These are phyloP conservation scores for Champsocephalus esox DNA, from an alignment of 2,797 vertebrate species.

Conservation along the genomic window DNA sequence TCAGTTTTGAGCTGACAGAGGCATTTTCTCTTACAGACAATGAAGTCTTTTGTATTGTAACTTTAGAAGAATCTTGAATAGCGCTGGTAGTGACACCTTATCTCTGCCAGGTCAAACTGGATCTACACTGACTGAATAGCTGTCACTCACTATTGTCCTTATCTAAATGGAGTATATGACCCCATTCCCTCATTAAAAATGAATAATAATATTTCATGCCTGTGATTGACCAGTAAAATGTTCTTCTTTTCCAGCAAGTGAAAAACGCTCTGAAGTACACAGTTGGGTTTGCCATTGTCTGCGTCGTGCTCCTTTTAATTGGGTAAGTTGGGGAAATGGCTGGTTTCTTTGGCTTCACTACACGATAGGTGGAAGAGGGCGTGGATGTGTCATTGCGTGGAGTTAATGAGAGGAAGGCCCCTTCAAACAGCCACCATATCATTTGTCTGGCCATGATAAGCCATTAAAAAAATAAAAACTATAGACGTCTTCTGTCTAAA, in stretches of 20 bases:
- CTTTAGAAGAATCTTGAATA: constrained; percentile 75
- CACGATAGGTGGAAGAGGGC: constrained; percentile 43
- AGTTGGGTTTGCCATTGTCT: constrained; percentile 92
- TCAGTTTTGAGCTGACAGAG: constrained; percentile 78
- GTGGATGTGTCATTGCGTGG: constrained; percentile 59
- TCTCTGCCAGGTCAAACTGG: constrained; percentile 65
- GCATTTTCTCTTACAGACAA: constrained; percentile 71
- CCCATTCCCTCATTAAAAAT: constrained; percentile 44
- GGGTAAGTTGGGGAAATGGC: constrained; percentile 86
- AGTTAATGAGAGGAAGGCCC: constrained; percentile 62
- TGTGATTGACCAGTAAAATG: constrained; percentile 65
- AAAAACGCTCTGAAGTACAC: constrained; percentile 96
- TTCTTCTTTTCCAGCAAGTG: constrained; percentile 90
- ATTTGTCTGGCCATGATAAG: constrained; percentile 52
- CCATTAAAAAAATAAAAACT: constrained; percentile 26
- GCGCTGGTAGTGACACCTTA: constrained; percentile 62
- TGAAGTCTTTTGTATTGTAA: constrained; percentile 73
- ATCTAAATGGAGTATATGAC: constrained; percentile 61
- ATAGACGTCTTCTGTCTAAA: constrained; percentile 12
- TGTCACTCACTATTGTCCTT: constrained; percentile 48
- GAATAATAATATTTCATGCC: constrained; percentile 67
- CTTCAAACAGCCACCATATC: constrained; percentile 47
- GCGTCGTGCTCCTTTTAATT: constrained; percentile 92
- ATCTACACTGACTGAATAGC: constrained; percentile 55
- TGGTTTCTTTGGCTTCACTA: constrained; percentile 54